Base-by-base conservation (phyloP, 1,140 invertebrate genomes). In the Neodiprion lecontei region DNA sequence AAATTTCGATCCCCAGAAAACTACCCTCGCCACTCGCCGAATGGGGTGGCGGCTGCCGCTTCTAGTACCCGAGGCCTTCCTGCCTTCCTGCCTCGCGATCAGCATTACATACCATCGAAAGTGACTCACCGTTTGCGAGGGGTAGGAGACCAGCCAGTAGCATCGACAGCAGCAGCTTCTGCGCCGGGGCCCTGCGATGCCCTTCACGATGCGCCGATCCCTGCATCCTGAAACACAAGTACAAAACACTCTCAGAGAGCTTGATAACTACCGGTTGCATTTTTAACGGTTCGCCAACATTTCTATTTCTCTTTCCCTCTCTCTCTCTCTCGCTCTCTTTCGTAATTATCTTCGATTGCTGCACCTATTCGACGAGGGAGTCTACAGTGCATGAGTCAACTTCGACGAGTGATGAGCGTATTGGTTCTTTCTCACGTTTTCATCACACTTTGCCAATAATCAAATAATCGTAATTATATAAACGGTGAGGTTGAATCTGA, bases 81-180 rank as follows among this genome's bases (percentile, higher is more conserved):
- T 40, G 28, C 28, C 28, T 40, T 40, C 28, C 28, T 40, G 28
- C 28, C 28, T 40, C 28, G 5, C 28, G 28, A 40, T 40, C 28
- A 40, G 28, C 5, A 40, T 40, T 40, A 40, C 5, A 40, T 0
- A 40, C 28, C 28, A 40, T 40, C 28, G 14, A 78, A 78, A 78
- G 79, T 83, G 84, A 86, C 86, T 88, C 82, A 88, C 87, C 87
- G 80, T 88, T 86, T 76, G 83, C 83, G 72, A 80, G 75, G 79
- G 82, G 78, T 80, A 83, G 73, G 76, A 82, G 79, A 69, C 73
- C 65, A 74, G 14, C 79, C 76, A 84, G 70, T 66, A 82, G 76
- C 67, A 83, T 76, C 73, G 86, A 75, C 73, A 84, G 75, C 76
- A 81, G 76, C 75, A 85, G 78, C 78, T 81, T 75, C 78, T 78